phyloP scores from a whole-genome alignment of 2,113 vertebrate genomes.

The Dissostichus mawsoni region DNA sequence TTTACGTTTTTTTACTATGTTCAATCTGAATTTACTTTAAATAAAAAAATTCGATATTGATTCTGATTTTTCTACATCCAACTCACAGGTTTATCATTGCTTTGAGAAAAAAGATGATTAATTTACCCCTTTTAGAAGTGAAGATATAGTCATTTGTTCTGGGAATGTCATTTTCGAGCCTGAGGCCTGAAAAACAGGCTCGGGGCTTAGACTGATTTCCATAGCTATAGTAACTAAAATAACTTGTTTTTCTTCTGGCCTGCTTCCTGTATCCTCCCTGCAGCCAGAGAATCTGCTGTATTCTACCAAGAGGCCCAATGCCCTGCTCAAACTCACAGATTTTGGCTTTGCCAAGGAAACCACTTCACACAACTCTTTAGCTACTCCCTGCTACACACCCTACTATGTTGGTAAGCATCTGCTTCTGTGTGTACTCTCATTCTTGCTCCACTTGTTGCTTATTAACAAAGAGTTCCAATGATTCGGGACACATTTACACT shows the following conservation, averaged over 20 bases:
- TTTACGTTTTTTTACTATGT: too few species aligned
- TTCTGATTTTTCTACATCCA: too few species aligned
- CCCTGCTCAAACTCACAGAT: slow-evolving; percentile 96
- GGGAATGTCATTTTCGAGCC: too few species aligned
- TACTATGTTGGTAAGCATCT: slow-evolving; percentile 96
- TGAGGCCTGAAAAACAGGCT: too few species aligned
- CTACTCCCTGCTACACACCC: slow-evolving; percentile 97
- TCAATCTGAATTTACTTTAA: too few species aligned
- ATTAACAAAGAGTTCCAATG: background rate
- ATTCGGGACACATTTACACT: background rate
- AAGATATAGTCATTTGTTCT: too few species aligned
- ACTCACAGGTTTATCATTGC: too few species aligned
- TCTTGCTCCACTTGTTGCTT: background rate
- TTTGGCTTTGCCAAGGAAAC: slow-evolving; percentile 99
- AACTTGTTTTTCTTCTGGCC: slow-evolving; percentile 1
- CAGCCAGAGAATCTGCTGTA: slow-evolving; percentile 98
- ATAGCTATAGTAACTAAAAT: background rate
- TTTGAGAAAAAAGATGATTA: too few species aligned
- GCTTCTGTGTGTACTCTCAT: background rate
- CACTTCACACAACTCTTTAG: slow-evolving; percentile 95
- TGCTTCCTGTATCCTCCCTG: slow-evolving; percentile 8
- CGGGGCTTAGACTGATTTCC: background rate
- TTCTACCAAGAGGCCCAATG: slow-evolving; percentile 90
- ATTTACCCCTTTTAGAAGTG: too few species aligned
- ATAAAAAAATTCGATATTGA: too few species aligned